Conservation (phyloP, 2,797 vertebrate genomes). For the Argyrosomus regius region DNA sequence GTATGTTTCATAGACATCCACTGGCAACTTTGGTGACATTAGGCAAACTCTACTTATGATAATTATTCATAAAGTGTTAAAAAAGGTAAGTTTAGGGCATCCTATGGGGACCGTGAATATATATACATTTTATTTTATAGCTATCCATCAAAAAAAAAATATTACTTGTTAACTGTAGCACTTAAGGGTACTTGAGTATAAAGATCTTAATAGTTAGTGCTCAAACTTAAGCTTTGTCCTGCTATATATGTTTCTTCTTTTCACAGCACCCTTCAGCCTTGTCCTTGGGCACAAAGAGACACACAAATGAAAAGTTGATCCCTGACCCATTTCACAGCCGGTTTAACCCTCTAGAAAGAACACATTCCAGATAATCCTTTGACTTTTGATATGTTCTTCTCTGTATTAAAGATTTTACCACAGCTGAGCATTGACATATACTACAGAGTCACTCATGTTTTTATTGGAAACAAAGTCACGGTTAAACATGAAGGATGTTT, state of each 20-base stretch:
- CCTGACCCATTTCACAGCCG: slow-evolving; percentile 12
- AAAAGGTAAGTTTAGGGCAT: not conserved
- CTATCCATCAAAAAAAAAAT: not conserved
- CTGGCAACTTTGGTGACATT: too few relatives aligned
- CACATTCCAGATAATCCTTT: slow-evolving; percentile 31
- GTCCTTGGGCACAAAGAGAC: not conserved
- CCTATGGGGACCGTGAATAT: not conserved
- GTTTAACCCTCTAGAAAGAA: slow-evolving; percentile 26
- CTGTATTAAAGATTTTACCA: slow-evolving; percentile 16
- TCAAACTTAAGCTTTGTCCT: not conserved
- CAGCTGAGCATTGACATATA: slow-evolving; percentile 19
- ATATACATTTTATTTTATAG: not conserved
- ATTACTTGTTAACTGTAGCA: too few relatives aligned
- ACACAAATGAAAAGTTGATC: slow-evolving; percentile 14
- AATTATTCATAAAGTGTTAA: too few relatives aligned
- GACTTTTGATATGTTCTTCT: slow-evolving; percentile 15
- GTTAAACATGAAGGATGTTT: slow-evolving; percentile 18
- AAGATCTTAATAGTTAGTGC: not conserved
- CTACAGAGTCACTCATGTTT: not conserved
- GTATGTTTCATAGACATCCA: too few relatives aligned
- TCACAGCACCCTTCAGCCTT: not conserved
- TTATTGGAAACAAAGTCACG: slow-evolving; percentile 3
- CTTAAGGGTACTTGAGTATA: too few relatives aligned
- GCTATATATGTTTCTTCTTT: not conserved
- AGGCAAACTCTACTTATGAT: too few relatives aligned